Evolutionary conservation across 2,113 vertebrate genomes (phyloP).

Genomic region (Pelmatolapia mariae): DNA sequence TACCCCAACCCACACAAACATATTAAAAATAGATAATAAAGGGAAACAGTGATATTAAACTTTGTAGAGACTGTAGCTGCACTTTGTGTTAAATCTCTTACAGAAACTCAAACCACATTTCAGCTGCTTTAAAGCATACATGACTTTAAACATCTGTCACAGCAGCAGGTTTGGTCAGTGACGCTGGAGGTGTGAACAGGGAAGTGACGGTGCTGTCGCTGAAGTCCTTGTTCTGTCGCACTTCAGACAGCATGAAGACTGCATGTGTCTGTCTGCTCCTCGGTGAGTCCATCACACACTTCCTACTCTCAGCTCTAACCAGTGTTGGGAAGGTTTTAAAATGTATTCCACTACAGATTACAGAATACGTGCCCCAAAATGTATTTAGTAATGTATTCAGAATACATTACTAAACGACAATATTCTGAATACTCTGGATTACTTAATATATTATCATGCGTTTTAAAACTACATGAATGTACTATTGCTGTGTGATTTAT

Average conservation of each 20-base stretch:
- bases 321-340: too few species aligned
- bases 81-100: background rate
- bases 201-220: background rate
- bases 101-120: background rate
- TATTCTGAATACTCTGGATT: too few species aligned
- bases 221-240: background rate
- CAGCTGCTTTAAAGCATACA: background rate
- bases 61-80: too few species aligned
- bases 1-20: background rate
- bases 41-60: too few species aligned
- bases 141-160: background rate
- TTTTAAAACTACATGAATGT: too few species aligned
- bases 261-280: background rate
- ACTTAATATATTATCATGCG: too few species aligned
- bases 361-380: too few species aligned
- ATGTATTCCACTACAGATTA: too few species aligned
- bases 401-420: too few species aligned
- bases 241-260: background rate
- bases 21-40: too few species aligned
- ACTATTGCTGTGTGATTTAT: too few species aligned
- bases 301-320: background rate
- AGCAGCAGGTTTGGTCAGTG: background rate
- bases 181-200: background rate
- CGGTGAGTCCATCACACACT: background rate
- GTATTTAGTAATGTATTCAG: rapidly evolving